Percentiles rank a stretch among this genome's conserved stretches.
These are phyloP conservation scores for Lithophane ornitopus DNA, from an alignment of 2,888 invertebrate species.

Conservation along the genomic window DNA sequence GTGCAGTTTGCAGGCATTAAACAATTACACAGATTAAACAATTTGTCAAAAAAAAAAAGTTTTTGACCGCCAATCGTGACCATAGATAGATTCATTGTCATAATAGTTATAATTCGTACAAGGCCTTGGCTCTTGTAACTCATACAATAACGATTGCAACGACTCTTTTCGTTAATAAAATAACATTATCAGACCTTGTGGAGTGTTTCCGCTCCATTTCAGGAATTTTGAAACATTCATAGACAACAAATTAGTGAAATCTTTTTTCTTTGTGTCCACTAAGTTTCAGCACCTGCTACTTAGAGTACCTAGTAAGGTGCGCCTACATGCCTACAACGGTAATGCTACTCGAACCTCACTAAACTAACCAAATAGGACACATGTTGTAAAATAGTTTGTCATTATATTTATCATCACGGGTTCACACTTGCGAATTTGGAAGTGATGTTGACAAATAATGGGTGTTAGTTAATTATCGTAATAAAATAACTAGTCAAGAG, in stretches of 20 bases:
- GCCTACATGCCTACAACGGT: not conserved
- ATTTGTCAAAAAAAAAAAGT: slow-evolving; percentile 7
- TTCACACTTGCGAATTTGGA: not conserved
- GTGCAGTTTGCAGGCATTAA: slow-evolving; percentile 14
- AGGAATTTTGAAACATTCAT: slow-evolving; percentile 74
- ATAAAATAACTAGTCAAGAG: too few relatives aligned
- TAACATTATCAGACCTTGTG: slow-evolving; percentile 74
- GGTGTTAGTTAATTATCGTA: too few relatives aligned
- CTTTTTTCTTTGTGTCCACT: slow-evolving; percentile 55
- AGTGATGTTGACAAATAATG: not conserved
- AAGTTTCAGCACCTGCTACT: not conserved
- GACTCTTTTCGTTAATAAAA: slow-evolving; percentile 58
- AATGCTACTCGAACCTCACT: not conserved
- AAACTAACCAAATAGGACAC: not conserved
- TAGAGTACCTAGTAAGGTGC: not conserved
- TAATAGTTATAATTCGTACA: slow-evolving; percentile 73
- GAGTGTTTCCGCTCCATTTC: slow-evolving; percentile 79
- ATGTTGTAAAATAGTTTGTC: not conserved
- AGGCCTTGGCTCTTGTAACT: slow-evolving; percentile 62
- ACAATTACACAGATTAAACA: not conserved
- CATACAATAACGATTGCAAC: slow-evolving; percentile 62
- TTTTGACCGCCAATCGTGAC: slow-evolving; percentile 27
- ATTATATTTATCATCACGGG: not conserved
- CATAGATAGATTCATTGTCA: slow-evolving; percentile 48
- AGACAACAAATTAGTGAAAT: slow-evolving; percentile 71